phyloP scores from a whole-genome alignment of 2,797 vertebrate species.

The Cyclura pinguis region DNA sequence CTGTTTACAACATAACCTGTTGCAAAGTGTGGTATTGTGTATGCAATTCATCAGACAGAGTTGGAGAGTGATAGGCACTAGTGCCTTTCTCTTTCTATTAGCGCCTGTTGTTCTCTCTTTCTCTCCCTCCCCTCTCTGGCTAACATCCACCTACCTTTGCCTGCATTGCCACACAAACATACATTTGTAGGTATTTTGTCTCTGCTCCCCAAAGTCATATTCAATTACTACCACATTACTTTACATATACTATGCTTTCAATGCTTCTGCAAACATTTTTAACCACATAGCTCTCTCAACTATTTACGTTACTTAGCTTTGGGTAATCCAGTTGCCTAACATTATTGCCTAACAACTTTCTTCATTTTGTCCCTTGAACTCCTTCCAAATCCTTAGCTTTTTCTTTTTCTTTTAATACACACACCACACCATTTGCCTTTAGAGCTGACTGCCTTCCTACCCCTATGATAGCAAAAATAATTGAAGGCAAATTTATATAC shows the following conservation, averaged over 20 bases:
- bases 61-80: neutral
- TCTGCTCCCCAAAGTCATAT: neutral
- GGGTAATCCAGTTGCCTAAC: conserved; percentile 59
- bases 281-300: conserved; percentile 51
- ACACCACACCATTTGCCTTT: conserved; percentile 6
- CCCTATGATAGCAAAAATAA: conserved; percentile 27
- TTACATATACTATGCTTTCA: conserved; percentile 10
- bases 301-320: conserved; percentile 23
- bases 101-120: neutral
- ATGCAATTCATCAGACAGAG: neutral
- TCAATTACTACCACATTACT: neutral
- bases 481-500: conserved; percentile 35
- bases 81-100: neutral
- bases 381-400: conserved; percentile 2
- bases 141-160: neutral
- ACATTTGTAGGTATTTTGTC: neutral
- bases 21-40: neutral
- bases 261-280: neutral
- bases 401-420: neutral
- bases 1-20: neutral
- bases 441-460: conserved; percentile 22
- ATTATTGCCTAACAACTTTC: conserved; percentile 42
- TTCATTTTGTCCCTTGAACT: conserved; percentile 9
- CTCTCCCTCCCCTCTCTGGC: rapidly evolving
- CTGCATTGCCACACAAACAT: neutral